A percentile compares a stretch with the other conserved stretches of the same genome.
phyloP scores from a whole-genome alignment of 2,888 invertebrate genomes.

The Cenopis cana region DNA sequence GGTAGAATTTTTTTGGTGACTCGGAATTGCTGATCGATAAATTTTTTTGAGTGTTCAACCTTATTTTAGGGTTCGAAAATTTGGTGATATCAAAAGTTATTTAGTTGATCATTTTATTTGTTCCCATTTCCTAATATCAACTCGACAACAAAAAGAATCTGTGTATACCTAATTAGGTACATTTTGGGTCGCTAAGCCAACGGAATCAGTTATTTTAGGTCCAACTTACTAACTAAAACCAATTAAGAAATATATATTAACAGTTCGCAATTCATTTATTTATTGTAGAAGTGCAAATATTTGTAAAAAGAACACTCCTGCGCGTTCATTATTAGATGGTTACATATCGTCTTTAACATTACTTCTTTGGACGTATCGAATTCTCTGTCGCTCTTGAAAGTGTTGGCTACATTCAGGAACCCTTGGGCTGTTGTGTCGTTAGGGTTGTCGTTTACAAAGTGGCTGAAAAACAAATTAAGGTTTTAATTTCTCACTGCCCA shows the following conservation, averaged over 20 bases:
- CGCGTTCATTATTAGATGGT: constrained; percentile 21
- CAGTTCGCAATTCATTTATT: constrained; percentile 11
- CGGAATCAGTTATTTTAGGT: too few species aligned
- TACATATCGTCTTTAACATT: constrained; percentile 45
- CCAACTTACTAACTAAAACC: neutral
- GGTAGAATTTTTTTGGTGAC: too few species aligned
- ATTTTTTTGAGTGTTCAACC: too few species aligned
- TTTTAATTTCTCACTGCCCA: too few species aligned
- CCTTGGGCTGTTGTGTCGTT: constrained; percentile 42
- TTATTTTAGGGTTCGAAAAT: too few species aligned
- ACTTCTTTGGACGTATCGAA: constrained; percentile 45
- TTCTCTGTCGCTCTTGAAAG: constrained; percentile 41
- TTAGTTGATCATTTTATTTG: too few species aligned
- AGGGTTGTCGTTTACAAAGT: constrained; percentile 45
- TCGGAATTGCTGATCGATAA: too few species aligned
- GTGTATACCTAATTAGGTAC: too few species aligned
- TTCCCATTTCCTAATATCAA: too few species aligned
- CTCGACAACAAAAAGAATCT: too few species aligned
- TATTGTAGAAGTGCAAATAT: constrained; percentile 34
- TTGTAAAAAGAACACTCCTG: constrained; percentile 24
- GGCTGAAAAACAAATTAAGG: constrained; percentile 43
- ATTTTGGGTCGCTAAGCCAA: too few species aligned
- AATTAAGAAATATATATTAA: neutral
- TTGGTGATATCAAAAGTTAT: too few species aligned
- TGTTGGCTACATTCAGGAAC: constrained; percentile 45